Evolutionary conservation across 1,140 invertebrate genomes (phyloP).

Genomic region (Orussus abietinus): DNA sequence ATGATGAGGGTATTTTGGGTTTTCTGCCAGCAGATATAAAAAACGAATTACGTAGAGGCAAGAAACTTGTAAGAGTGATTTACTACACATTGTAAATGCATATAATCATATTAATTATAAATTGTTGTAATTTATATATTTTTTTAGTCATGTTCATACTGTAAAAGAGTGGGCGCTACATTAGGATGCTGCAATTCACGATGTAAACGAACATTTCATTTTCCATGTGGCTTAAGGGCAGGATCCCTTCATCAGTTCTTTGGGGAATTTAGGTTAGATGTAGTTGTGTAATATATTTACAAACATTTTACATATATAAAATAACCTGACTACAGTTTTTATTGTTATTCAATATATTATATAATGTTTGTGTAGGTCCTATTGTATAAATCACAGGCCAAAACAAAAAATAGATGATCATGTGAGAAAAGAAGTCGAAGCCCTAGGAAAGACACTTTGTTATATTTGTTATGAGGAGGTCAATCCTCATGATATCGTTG

Average conservation of each 20-base stretch:
- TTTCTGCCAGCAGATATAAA: constrained; percentile 60
- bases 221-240: constrained; percentile 59
- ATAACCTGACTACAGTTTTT: constrained; percentile 7
- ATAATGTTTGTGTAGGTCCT: constrained; percentile 53
- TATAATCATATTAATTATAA: constrained; percentile 7
- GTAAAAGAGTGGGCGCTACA: constrained; percentile 59
- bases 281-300: constrained; percentile 3
- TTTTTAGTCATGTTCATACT: constrained; percentile 58
- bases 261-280: constrained; percentile 57
- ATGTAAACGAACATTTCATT: constrained; percentile 62
- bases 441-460: constrained; percentile 42
- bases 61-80: constrained; percentile 52
- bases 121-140: constrained; percentile 15
- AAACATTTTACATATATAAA: neutral
- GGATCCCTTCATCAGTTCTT: constrained; percentile 61
- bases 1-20: constrained; percentile 61
- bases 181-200: constrained; percentile 58
- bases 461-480: constrained; percentile 59
- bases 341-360: constrained; percentile 4
- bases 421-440: constrained; percentile 25
- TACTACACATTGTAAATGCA: constrained; percentile 6
- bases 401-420: constrained; percentile 50
- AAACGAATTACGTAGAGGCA: constrained; percentile 58
- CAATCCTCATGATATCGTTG: constrained; percentile 35
- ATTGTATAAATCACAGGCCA: constrained; percentile 58